Evolutionary conservation across 2,113 vertebrate genomes (phyloP).

Genomic region (Manacus vitellinus): DNA sequence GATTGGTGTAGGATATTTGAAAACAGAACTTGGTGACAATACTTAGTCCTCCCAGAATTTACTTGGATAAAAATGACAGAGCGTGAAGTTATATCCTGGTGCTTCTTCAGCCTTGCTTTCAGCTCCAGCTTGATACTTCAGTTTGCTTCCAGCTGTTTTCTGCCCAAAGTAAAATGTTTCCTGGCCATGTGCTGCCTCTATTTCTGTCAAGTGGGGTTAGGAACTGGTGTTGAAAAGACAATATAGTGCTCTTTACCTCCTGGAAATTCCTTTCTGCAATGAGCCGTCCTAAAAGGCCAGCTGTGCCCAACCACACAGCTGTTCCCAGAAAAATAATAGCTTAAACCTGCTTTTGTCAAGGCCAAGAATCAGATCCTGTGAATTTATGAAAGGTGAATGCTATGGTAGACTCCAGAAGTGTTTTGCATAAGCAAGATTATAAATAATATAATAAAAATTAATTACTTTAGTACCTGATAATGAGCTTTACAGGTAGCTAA

Average conservation of each 20-base stretch:
- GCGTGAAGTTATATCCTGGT: not conserved
- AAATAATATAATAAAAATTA: not conserved
- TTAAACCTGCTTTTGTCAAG: not conserved
- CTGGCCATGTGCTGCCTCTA: not conserved
- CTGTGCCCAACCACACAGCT: not conserved
- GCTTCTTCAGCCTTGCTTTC: not conserved
- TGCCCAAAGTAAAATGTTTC: not conserved
- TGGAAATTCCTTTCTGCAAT: not conserved
- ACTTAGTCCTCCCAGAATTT: not conserved
- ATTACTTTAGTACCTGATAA: not conserved
- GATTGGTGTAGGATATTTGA: not conserved
- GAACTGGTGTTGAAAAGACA: not conserved
- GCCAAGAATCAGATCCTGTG: not conserved
- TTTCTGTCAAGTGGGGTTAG: conserved; percentile 21
- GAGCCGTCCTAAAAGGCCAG: not conserved
- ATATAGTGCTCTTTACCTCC: not conserved
- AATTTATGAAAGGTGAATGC: not conserved
- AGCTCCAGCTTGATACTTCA: not conserved
- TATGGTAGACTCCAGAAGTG: not conserved
- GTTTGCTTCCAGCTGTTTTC: conserved; percentile 25
- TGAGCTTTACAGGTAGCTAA: not conserved
- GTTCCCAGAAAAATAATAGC: not conserved
- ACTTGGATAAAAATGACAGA: not conserved
- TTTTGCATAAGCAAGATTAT: not conserved
- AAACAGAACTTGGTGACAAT: not conserved